Evolutionary conservation across 2,797 vertebrate genomes (phyloP), one percentile per base, ranked within the genome.

Genomic region (Pseudocheirus occidentalis): DNA sequence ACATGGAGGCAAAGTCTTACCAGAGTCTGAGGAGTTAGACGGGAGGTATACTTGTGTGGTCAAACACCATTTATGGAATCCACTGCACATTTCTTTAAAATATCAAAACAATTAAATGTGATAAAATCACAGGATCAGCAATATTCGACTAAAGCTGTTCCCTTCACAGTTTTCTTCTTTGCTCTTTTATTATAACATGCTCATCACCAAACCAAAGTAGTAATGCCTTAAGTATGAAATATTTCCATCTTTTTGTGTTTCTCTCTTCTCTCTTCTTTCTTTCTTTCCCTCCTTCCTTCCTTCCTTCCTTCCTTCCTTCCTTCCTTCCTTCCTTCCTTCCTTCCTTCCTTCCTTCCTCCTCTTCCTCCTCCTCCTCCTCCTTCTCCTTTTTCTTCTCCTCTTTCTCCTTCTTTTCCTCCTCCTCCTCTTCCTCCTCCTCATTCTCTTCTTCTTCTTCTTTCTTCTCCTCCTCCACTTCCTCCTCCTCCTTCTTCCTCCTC

Each of bases 391-490:
- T 9, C 10, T 57, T 5, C 24, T 2, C 34, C 29, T 5, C 31
- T 34, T 34, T 16, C 28, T 90, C 53, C 27, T 14, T 11, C 13
- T 31, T 7, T 3, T 4, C 29, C 52, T 10, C 31, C 29, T 16
- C 10, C 14, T 14, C 16, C 52, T 52, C 52, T 52, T 52, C 52
- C 6, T 52, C 52, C 1, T 27, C 24, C 40, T 89, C 18, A 10
- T 46, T 5, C 14, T 24, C 50, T 53, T 6, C 27, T 54, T 55
- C 1, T 31, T 12, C 21, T n/a, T 34, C 31, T 55, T 31, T 34
- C 6, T 21, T 1, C 1, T 6, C n/a, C 14, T 18, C 4, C 2
- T 66, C 14, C n/a, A n/a, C n/a, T n/a, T 12, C 4, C 29, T 9
- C 0, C 3, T 59, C 2, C 6, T 16, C 31, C 10, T 12, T 1